Percentiles rank a stretch among this genome's conserved stretches.
phyloP scores from a whole-genome alignment of 2,888 invertebrate genomes.

The Scotopteryx bipunctaria region DNA sequence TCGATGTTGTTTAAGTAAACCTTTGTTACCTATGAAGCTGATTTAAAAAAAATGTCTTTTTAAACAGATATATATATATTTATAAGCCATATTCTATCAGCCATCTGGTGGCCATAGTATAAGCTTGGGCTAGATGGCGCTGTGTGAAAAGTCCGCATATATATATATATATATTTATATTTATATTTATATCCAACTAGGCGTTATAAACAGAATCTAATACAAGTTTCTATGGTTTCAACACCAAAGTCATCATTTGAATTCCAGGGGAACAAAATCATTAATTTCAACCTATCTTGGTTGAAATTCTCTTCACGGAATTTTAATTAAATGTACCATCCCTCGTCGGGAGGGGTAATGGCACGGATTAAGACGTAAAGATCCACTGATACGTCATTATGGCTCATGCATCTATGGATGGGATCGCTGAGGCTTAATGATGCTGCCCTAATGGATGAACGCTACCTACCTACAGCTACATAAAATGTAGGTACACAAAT shows the following conservation, averaged over 20 bases:
- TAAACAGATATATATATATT: no score
- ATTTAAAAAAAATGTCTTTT: no score
- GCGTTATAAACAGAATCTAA: no score
- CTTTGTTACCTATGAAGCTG: no score
- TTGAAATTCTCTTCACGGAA: constrained; percentile 9
- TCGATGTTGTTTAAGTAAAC: no score
- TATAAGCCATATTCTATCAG: no score
- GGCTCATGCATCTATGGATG: constrained; percentile 43
- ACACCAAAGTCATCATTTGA: not conserved
- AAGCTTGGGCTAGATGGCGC: no score
- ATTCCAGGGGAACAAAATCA: no score
- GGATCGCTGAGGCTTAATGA: constrained; percentile 49
- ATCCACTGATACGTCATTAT: constrained; percentile 62
- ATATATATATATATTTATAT: no score
- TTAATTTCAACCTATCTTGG: constrained; percentile 16
- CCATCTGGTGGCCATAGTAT: no score
- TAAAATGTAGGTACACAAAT: not conserved
- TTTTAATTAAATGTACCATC: constrained; percentile 25
- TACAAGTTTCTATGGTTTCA: not conserved
- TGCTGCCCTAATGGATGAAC: constrained; percentile 48
- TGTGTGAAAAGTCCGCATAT: no score
- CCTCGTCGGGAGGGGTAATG: constrained; percentile 52
- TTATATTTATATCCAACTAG: no score
- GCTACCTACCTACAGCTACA: not conserved
- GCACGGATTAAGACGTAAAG: constrained; percentile 76